These are phyloP conservation scores for Drosophila funebris DNA, from an alignment of 1,140 invertebrate genomes.

Conservation along the genomic window DNA sequence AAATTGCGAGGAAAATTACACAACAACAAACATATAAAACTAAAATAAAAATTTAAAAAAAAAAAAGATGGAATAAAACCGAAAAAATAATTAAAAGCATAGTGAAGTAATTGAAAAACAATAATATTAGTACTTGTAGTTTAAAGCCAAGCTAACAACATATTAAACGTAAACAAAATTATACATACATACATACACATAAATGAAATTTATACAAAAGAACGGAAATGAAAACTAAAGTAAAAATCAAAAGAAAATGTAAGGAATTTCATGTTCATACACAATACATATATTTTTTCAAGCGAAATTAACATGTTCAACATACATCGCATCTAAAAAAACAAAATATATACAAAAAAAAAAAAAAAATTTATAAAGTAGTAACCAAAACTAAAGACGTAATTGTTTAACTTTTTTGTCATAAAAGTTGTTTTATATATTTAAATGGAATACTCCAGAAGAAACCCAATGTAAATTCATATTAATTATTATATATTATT, in stretches of 20 bases:
- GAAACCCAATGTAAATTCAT: conserved; percentile 13
- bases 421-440: conserved; percentile 47
- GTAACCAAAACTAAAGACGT: conserved; percentile 61
- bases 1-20: conserved; percentile 38
- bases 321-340: conserved; percentile 48
- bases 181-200: conserved; percentile 45
- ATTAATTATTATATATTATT: conserved; percentile 2
- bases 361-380: conserved; percentile 30
- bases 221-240: conserved; percentile 23
- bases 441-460: conserved; percentile 61
- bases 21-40: conserved; percentile 24
- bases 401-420: conserved; percentile 47
- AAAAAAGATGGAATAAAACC: conserved; percentile 22
- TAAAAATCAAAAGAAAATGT: conserved; percentile 9
- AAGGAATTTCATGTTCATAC: conserved; percentile 46
- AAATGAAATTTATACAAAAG: conserved; percentile 71
- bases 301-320: conserved; percentile 72
- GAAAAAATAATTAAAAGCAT: conserved; percentile 40
- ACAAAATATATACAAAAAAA: background rate
- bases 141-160: conserved; percentile 78
- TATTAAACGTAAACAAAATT: conserved; percentile 46
- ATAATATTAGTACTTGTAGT: conserved; percentile 67
- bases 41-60: conserved; percentile 2
- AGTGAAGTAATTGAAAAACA: conserved; percentile 49
- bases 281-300: conserved; percentile 67